Percentiles rank a stretch among this genome's conserved stretches.
phyloP scores from a whole-genome alignment of 92 coral and sea anemone species.

The Porites cylindrica region DNA sequence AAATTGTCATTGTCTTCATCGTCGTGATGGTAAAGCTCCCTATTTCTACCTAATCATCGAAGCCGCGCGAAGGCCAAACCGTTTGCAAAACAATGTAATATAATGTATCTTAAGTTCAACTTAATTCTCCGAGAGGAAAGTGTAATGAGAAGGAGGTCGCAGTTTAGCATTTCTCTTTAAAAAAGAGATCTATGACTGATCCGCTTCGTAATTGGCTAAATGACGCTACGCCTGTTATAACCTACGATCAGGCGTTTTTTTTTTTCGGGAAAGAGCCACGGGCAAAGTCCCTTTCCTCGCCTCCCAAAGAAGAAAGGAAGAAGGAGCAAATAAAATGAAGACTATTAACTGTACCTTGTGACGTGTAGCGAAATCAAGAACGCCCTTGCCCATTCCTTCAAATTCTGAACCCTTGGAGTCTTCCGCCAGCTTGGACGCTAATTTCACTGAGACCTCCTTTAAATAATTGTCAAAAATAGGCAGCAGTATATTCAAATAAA shows the following conservation, averaged over 20 bases:
- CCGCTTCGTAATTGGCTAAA: too few relatives aligned
- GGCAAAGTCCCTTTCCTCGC: background rate
- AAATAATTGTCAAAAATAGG: background rate
- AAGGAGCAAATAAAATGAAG: background rate
- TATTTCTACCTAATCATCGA: too few relatives aligned
- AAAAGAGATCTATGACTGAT: too few relatives aligned
- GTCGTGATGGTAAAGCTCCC: too few relatives aligned
- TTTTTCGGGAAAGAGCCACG: background rate
- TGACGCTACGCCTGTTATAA: too few relatives aligned
- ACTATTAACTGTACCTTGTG: conserved; percentile 70
- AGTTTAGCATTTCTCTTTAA: too few relatives aligned
- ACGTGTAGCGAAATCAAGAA: conserved; percentile 51
- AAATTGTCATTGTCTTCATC: too few relatives aligned
- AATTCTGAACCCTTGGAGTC: conserved; percentile 63
- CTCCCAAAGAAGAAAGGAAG: background rate
- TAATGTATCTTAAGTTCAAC: too few relatives aligned
- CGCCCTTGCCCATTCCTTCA: conserved; percentile 28
- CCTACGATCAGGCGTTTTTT: background rate
- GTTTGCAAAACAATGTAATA: too few relatives aligned
- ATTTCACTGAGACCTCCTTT: conserved; percentile 69
- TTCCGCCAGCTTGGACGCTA: conserved; percentile 59
- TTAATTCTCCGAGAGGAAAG: too few relatives aligned
- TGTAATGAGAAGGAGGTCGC: too few relatives aligned
- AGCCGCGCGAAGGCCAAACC: too few relatives aligned
- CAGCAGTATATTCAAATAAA: background rate